phyloP scores from a whole-genome alignment of 1,140 invertebrate species.

The Drosophila bifasciata region DNA sequence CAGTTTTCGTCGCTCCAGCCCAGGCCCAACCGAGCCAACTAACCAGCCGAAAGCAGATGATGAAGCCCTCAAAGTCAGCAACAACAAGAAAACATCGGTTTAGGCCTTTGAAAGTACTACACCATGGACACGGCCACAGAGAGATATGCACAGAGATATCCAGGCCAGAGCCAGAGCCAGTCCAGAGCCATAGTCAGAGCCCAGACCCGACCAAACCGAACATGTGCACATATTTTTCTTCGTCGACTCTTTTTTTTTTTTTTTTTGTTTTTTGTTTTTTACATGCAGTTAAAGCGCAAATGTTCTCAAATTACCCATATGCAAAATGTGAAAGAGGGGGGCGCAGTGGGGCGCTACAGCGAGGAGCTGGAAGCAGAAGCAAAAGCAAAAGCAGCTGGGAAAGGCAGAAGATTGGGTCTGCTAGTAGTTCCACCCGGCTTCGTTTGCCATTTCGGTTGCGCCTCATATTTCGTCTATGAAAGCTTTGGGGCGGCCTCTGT shows the following conservation, averaged over 20 bases:
- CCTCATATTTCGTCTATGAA: constrained; percentile 79
- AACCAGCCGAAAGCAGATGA: constrained; percentile 79
- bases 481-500: constrained; percentile 36
- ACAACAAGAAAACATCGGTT: constrained; percentile 72
- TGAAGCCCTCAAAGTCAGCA: constrained; percentile 81
- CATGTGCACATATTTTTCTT: constrained; percentile 64
- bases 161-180: constrained; percentile 20
- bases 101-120: constrained; percentile 75
- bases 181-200: constrained; percentile 10
- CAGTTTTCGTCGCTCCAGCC: constrained; percentile 63
- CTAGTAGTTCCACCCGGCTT: constrained; percentile 53
- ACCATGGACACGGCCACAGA: constrained; percentile 50
- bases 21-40: constrained; percentile 48
- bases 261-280: constrained; percentile 48
- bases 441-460: constrained; percentile 74
- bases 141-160: constrained; percentile 32
- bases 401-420: constrained; percentile 47
- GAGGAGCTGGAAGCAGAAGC: constrained; percentile 2
- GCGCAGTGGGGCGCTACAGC: constrained; percentile 15
- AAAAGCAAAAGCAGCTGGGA: constrained; percentile 11
- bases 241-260: constrained; percentile 35
- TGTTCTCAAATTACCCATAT: constrained; percentile 81
- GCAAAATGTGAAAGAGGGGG: constrained; percentile 40
- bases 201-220: constrained; percentile 28
- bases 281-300: constrained; percentile 78